These are phyloP conservation scores for Aspidapion aeneum DNA, from an alignment of 2,888 invertebrate species.

Conservation along the genomic window DNA sequence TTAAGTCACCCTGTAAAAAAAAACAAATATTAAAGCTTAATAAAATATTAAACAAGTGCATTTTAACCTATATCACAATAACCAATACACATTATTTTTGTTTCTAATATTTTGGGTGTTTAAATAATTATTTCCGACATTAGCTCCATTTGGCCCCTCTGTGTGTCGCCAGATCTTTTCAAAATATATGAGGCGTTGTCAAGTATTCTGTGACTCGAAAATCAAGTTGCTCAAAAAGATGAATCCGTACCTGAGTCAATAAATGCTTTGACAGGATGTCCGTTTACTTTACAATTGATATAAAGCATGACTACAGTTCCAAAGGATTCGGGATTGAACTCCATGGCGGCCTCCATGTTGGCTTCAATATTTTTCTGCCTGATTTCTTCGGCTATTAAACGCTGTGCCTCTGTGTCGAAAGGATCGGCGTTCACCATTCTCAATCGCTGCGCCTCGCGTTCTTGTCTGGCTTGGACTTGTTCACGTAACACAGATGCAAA, in stretches of 20 bases:
- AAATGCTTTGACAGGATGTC: constrained; percentile 95
- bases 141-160: too few species aligned
- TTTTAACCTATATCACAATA: too few species aligned
- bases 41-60: too few species aligned
- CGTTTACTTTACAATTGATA: constrained; percentile 96
- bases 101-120: too few species aligned
- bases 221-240: too few species aligned
- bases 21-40: too few species aligned
- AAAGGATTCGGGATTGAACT: constrained; percentile 97
- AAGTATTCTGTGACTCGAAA: too few species aligned
- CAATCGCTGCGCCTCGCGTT: constrained; percentile 77
- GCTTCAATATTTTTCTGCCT: constrained; percentile 94
- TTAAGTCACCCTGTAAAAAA: too few species aligned
- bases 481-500: constrained; percentile 78
- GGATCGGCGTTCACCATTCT: constrained; percentile 92
- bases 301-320: constrained; percentile 97
- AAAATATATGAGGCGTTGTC: too few species aligned
- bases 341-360: constrained; percentile 98
- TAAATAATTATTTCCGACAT: too few species aligned
- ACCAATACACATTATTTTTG: too few species aligned
- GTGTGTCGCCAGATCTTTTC: too few species aligned
- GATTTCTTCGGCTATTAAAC: constrained; percentile 94
- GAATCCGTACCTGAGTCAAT: constrained; percentile 93
- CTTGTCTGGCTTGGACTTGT: constrained; percentile 77
- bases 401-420: constrained; percentile 93